These are phyloP conservation scores for Crioceris asparagi DNA, from an alignment of 2,888 invertebrate species.

Conservation along the genomic window DNA sequence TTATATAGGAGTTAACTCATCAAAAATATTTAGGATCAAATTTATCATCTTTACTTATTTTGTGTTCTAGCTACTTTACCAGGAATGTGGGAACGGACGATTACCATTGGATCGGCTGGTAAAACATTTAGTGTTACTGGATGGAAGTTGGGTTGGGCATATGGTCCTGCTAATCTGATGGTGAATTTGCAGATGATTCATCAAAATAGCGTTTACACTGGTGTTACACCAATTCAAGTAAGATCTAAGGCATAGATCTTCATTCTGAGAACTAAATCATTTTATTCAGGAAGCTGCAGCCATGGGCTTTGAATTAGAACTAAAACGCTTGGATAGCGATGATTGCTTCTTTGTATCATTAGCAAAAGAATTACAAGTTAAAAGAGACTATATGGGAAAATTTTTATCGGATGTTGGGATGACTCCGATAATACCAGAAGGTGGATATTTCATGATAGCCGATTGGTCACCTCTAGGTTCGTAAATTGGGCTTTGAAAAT, in stretches of 20 bases:
- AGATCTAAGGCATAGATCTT: background rate
- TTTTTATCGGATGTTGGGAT: constrained; percentile 71
- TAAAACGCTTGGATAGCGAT: constrained; percentile 53
- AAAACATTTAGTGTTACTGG: constrained; percentile 98
- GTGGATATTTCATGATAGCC: constrained; percentile 95
- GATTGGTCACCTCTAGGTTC: constrained; percentile 74
- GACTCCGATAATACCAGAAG: constrained; percentile 86
- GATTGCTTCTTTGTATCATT: constrained; percentile 79
- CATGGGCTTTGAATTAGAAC: constrained; percentile 76
- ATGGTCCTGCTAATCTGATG: constrained; percentile 76
- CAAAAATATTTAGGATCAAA: too few relatives aligned
- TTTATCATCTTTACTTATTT: too few relatives aligned
- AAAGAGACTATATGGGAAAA: constrained; percentile 70
- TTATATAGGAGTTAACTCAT: too few relatives aligned
- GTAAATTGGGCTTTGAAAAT: constrained; percentile 9
- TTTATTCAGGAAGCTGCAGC: constrained; percentile 77
- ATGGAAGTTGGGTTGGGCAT: constrained; percentile 95
- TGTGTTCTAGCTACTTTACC: constrained; percentile 86
- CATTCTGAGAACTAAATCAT: background rate
- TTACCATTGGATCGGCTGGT: constrained; percentile 94
- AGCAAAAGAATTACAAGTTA: constrained; percentile 60
- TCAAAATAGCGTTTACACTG: constrained; percentile 90
- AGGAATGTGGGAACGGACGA: constrained; percentile 95
- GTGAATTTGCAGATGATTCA: constrained; percentile 77
- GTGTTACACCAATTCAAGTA: constrained; percentile 76